Base-by-base conservation (phyloP, 2,113 vertebrate genomes). In the Thryonomys swinderianus region DNA sequence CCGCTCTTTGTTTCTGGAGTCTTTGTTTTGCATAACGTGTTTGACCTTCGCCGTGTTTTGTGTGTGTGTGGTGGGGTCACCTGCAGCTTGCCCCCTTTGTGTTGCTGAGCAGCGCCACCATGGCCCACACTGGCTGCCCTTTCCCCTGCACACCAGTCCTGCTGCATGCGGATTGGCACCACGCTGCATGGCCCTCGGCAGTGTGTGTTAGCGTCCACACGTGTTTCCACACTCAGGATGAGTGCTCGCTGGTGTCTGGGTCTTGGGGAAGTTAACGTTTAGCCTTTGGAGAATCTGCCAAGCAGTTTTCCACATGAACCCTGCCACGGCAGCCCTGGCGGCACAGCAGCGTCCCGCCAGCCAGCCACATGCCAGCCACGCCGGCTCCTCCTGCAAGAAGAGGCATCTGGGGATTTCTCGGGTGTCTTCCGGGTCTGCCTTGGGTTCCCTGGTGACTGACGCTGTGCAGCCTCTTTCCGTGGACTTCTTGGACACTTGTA, bases 41-140 rank as follows among this genome's bases (percentile, higher is more conserved):
- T 48, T 16, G 73, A 48, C 48, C 45, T 18, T 55, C 2, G 0
- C 48, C 1, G 0, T 7, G 3, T 3, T 2, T 11, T 64, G 74
- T 25, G 73, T 48, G 84, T 7, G 32, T 16, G 40, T 21, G 57
- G 11, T 55, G 51, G 7, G 51, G 11, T 23, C 8, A 2, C 18
- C 7, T n/a, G 0, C 5, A 34, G 17, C 42, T 48, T 14, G 0
- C 0, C 17, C 3, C 16, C 34, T 59, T 13, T 34, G 20, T 2
- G 0, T 2, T 48, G 55, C 18, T 34, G 10, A 74, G 66, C 4
- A 3, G 20, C 0, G 4, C 2, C 1, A 3, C 81, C 32, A 40
- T 2, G 25, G 6, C 48, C 55, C 27, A 13, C 25, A 6, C 71
- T 45, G 37, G 69, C n/a, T 25, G 5, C 13, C 23, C 42, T 7